Base-by-base conservation (phyloP, 2,113 vertebrate genomes). In the Hippoglossus stenolepis region DNA sequence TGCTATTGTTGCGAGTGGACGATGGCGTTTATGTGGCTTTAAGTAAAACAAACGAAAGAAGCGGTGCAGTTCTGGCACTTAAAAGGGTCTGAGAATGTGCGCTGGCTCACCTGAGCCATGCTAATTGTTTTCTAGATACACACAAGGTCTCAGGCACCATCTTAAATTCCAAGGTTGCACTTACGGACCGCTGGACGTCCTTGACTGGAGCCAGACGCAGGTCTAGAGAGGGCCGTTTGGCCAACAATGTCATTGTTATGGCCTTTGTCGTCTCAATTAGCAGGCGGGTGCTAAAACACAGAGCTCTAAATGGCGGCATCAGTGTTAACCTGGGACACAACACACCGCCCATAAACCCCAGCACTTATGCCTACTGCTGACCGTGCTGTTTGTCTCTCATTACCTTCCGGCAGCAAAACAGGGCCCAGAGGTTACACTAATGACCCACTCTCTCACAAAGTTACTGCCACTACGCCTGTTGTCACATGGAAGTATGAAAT, bases 191-290 rank as follows among this genome's bases (percentile, higher is more conserved):
- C 85, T 75, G 83, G 83, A 89, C 73, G 87, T 93, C 92, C 90
- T 93, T 93, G 93, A 89, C 91, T 91, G 91, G 90, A 92, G 89
- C 94, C 93, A 93, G 91, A 91, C 92, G 80, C 69, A 23, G 86
- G 90, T 86, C 91, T 89, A 83, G 82, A 80, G 85, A 87, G 90
- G 89, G 91, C 87, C 81, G 86, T 91, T 91, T 88, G 87, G 80
- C 84, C 83, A 86, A 86, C 92, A 93, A 94, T 93, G 93, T 93
- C 93, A 94, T 90, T 93, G 94, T 94, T 93, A 94, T 85, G 91
- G 90, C 89, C 90, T 85, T 93, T 92, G 93, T 90, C 89, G 85
- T 89, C 90, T 90, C 91, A 94, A 93, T 94, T 95, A 93, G 92
- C 92, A 91, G 84, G 79, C 78, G 73, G 87, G 93, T 93, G 94